phyloP scores from a whole-genome alignment of 2,797 vertebrate species.

The Paratrypauchen microcephalus region DNA sequence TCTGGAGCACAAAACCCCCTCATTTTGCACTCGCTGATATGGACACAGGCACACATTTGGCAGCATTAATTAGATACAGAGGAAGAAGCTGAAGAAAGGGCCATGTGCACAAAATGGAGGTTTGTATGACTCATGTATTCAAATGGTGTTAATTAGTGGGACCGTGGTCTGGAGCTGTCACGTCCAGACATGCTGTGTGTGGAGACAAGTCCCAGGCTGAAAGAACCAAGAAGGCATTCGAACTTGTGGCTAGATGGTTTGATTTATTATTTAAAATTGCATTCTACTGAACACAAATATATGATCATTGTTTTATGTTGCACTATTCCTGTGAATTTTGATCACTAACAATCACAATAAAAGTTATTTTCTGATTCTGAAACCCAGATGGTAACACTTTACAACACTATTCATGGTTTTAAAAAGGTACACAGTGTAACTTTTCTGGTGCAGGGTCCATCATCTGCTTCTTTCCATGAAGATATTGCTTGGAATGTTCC shows the following conservation, averaged over 20 bases:
- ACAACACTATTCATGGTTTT: no score
- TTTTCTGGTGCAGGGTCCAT: no score
- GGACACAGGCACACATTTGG: conserved; percentile 57
- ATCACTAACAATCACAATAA: no score
- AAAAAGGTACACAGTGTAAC: no score
- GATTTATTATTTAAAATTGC: background rate
- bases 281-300: no score
- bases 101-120: conserved; percentile 36
- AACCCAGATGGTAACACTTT: no score
- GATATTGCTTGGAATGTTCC: no score
- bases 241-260: background rate
- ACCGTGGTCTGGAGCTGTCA: conserved; percentile 25
- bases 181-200: conserved; percentile 18
- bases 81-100: conserved; percentile 4
- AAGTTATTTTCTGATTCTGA: no score
- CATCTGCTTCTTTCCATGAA: no score
- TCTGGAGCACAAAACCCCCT: conserved; percentile 50
- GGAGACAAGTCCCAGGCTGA: background rate
- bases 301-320: no score
- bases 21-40: conserved; percentile 53
- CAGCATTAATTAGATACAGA: conserved; percentile 48
- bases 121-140: conserved; percentile 41
- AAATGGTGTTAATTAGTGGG: conserved; percentile 46
- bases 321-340: no score
- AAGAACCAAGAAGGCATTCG: background rate